Evolutionary conservation across 2,113 vertebrate genomes (phyloP), one percentile per base, ranked within the genome.

Genomic region (Balaeniceps rex): DNA sequence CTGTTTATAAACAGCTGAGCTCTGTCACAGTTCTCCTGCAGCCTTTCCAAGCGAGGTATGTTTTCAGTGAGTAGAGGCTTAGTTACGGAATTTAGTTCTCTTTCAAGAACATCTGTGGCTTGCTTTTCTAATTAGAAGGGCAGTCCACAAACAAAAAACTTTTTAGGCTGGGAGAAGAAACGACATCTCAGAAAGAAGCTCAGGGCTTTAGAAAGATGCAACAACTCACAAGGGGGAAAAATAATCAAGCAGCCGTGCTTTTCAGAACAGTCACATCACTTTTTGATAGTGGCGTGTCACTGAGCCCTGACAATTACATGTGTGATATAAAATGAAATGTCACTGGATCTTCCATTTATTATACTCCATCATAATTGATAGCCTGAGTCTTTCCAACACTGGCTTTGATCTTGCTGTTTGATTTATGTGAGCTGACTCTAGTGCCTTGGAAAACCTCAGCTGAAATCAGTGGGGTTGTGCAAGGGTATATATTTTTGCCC

Each of bases 291-390:
- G 82, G 90, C 36, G 8, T 87, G 11, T 69, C 61, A 83, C 57
- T 58, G 63, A 91, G 70, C 36, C 71, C 44, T 52, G 76, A 89
- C 71, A 72, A 66, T 87, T 96, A 89, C 16, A 83, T 54, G 54
- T 88, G 70, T 65, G 88, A 68, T 83, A 88, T 93, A 96, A 97
- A 98, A 94, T 94, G 90, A 96, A 94, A 86, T 49, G 75, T 94
- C 71, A 74, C 71, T 58, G 54, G 5, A 36, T 87, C 76, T 95
- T 96, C 96, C 77, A 64, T 95, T 95, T 93, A 81, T 64, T 87
- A 86, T 60, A 82, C 47, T 87, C 17, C 47, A 54, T 88, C 88
- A 91, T 88, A 93, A 96, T 19, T 65, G 93, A 88, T 94, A 77
- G 54, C 52, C 42, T 31, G 8, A 92, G 55, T 75, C 86, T 95